Base-by-base conservation (phyloP, 2,113 vertebrate genomes). In the Siniperca chuatsi region DNA sequence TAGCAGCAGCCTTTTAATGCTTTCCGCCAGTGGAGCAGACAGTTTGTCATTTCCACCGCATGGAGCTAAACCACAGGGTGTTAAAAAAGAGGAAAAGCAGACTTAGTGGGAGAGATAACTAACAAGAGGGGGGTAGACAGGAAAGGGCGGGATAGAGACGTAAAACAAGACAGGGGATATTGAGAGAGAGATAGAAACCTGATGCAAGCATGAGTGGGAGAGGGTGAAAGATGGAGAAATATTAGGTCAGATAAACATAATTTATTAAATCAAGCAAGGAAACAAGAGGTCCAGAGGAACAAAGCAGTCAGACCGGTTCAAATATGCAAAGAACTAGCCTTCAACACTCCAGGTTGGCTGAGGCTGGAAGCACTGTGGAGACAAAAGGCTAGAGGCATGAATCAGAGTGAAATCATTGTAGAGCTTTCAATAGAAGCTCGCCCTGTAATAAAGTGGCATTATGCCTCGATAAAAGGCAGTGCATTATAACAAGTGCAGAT, bases 31-130 rank as follows among this genome's bases (percentile, higher is more conserved):
- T 48, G 69, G 65, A 80, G 52, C 57, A 78, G 83, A 84, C 82
- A 68, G 55, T 86, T 85, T 84, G 86, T 86, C 88, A 83, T 87
- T 87, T 87, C 85, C 58, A 50, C 86, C 70, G 60, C 79, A 60
- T 82, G 81, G 81, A 61, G 61, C 2, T 18, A 83, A 87, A 82
- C 74, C 72, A 25, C 54, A 42, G 71, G 80, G 29, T 58, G 60
- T 48, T 75, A 10, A 42, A 79, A 35, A 76, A 50, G 46, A 44
- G 29, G 15, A 25, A 52, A 79, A 58, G 25, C 55, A 29, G 46
- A 46, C 20, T 58, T 65, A 16, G 48, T 64, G 20, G 25, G 48
- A 46, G 11, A 57, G 61, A 86, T 25, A n/a, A 76, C 75, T 58
- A 66, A n/a, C 68, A 54, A 50, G 79, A 46, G 46, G 40, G 10